Percentiles rank a stretch among this genome's conserved stretches.
These are phyloP conservation scores for Catharus bicknelli DNA, from an alignment of 2,113 vertebrate genomes.

Conservation along the genomic window DNA sequence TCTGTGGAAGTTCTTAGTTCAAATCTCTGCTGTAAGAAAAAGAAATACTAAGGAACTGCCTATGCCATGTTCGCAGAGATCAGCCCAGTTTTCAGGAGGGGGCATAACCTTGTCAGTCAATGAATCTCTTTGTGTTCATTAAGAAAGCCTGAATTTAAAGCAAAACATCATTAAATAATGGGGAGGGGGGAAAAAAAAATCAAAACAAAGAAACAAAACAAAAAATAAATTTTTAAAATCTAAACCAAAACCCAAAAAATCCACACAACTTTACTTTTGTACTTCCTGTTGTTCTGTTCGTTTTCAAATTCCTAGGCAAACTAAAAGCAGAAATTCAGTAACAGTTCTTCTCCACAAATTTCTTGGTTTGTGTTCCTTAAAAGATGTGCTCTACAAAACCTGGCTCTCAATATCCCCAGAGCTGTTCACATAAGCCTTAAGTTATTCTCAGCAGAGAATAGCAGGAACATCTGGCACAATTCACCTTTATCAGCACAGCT, in stretches of 20 bases:
- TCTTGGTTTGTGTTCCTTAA: neutral
- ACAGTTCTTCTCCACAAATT: neutral
- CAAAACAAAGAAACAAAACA: neutral
- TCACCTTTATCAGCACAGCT: neutral
- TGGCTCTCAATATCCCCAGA: neutral
- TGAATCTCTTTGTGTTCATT: neutral
- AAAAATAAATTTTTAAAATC: neutral
- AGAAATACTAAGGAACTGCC: neutral
- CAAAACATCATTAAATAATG: neutral
- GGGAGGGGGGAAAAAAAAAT: neutral
- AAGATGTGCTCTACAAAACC: neutral
- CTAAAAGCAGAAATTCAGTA: neutral
- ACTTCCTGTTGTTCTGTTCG: neutral
- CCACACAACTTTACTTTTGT: neutral
- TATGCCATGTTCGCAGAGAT: neutral
- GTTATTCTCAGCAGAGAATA: neutral
- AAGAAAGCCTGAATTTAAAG: neutral
- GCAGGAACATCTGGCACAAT: neutral
- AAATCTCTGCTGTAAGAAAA: neutral
- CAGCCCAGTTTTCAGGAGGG: neutral
- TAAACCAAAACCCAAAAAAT: neutral
- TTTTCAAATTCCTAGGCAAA: neutral
- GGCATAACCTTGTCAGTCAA: neutral
- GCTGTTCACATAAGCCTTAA: neutral
- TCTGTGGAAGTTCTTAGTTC: neutral